A percentile compares a stretch with the other conserved stretches of the same genome.
phyloP scores from a whole-genome alignment of 1,140 invertebrate species.

The Heterodera schachtii region DNA sequence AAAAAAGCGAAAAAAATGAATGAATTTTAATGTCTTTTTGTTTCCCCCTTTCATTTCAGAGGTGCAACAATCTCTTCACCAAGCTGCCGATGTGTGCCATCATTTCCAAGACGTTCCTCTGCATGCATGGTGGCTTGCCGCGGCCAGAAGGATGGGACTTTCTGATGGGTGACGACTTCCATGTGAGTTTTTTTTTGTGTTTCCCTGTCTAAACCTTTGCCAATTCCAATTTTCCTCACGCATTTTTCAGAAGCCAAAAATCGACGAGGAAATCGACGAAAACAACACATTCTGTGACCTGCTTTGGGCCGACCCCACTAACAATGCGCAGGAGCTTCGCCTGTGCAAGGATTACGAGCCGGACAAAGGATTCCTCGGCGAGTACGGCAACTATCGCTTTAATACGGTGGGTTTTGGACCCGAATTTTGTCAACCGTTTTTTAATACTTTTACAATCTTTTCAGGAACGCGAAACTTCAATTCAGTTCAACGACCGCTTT shows the following conservation, averaged over 20 bases:
- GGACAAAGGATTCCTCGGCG: neutral
- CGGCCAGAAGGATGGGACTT: conserved; percentile 4
- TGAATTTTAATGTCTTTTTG: neutral
- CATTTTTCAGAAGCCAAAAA: conserved; percentile 12
- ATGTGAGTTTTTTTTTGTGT: neutral
- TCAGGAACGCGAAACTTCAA: conserved; percentile 11
- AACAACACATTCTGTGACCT: conserved; percentile 8
- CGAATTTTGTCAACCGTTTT: neutral
- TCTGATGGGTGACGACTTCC: conserved; percentile 1
- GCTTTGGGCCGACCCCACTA: conserved; percentile 26
- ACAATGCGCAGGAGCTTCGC: neutral
- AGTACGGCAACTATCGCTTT: neutral
- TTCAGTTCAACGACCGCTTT: conserved; percentile 17
- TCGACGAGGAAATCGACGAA: conserved; percentile 5
- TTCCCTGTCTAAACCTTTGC: no score
- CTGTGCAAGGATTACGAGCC: neutral
- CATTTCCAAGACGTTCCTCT: conserved; percentile 4
- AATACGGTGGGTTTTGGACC: neutral
- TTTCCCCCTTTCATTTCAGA: neutral
- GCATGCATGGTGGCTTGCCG: conserved; percentile 24
- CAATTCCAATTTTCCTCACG: neutral
- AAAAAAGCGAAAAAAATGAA: neutral
- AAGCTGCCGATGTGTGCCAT: conserved; percentile 10
- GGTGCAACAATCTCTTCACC: conserved; percentile 13
- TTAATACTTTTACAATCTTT: neutral